These are phyloP conservation scores for Ctenopoma kingsleyae DNA, from an alignment of 2,797 vertebrate genomes.

Conservation along the genomic window DNA sequence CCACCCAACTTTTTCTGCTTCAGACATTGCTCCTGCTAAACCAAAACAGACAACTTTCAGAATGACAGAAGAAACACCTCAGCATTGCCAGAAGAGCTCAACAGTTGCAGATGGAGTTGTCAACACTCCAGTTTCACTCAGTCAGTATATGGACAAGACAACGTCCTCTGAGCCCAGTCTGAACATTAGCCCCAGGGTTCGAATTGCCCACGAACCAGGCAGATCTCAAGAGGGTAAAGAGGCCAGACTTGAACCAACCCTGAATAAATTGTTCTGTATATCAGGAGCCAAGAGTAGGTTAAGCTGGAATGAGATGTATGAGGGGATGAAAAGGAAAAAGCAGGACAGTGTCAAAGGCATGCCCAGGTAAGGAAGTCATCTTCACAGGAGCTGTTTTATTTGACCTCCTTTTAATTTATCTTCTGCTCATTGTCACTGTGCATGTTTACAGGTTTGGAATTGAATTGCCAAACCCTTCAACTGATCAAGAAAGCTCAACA, in stretches of 20 bases:
- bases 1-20: background rate
- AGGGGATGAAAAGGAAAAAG: conserved; percentile 85
- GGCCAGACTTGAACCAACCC: conserved; percentile 79
- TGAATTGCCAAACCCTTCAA: conserved; percentile 79
- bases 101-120: conserved; percentile 41
- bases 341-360: conserved; percentile 83
- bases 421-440: background rate
- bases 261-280: conserved; percentile 82
- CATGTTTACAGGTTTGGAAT: conserved; percentile 89
- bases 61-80: background rate
- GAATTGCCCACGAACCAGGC: conserved; percentile 84
- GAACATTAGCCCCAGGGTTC: conserved; percentile 83
- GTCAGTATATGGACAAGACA: conserved; percentile 79
- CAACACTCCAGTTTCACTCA: conserved; percentile 82
- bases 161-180: conserved; percentile 83
- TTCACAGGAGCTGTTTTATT: background rate
- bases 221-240: conserved; percentile 82
- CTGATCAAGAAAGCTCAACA: conserved; percentile 60
- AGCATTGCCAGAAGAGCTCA: background rate
- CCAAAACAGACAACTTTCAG: background rate
- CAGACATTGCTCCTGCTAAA: background rate
- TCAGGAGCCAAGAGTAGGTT: conserved; percentile 79
- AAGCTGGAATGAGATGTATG: conserved; percentile 88
- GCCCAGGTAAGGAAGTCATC: conserved; percentile 86
- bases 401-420: background rate